Conservation (phyloP, 2,113 vertebrate genomes). For the Pangasianodon gigas region DNA sequence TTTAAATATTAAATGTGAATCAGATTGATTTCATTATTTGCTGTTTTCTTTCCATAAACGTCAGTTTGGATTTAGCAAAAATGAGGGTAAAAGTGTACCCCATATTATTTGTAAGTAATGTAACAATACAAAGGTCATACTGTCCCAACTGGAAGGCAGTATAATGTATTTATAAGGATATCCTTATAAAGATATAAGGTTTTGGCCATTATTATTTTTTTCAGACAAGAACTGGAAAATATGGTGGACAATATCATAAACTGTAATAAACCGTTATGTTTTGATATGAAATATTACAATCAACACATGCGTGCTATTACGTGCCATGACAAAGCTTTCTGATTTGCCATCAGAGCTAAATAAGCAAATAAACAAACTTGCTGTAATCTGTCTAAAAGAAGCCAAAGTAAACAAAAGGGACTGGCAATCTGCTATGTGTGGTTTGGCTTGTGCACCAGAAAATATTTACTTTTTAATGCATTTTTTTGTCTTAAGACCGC, state of each 20-base stretch:
- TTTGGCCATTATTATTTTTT: neutral
- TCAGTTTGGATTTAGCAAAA: neutral
- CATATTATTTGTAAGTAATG: neutral
- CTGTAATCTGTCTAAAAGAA: neutral
- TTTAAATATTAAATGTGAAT: neutral
- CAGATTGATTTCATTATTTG: neutral
- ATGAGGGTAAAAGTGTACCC: neutral
- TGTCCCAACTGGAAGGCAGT: neutral
- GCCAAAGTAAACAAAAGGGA: neutral
- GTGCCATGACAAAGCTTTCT: neutral
- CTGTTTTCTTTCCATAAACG: neutral
- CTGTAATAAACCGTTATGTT: neutral
- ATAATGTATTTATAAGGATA: neutral
- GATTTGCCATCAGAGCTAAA: neutral
- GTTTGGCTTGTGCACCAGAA: neutral
- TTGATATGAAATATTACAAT: neutral
- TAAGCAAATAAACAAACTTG: neutral
- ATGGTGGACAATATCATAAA: neutral
- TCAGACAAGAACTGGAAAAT: neutral
- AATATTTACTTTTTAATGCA: neutral
- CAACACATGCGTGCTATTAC: neutral
- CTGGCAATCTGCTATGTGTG: neutral
- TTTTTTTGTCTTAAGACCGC: neutral
- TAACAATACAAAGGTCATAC: neutral
- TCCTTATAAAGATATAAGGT: neutral